Evolutionary conservation across 2,888 invertebrate genomes (phyloP).

Genomic region (Ceriagrion tenellum): DNA sequence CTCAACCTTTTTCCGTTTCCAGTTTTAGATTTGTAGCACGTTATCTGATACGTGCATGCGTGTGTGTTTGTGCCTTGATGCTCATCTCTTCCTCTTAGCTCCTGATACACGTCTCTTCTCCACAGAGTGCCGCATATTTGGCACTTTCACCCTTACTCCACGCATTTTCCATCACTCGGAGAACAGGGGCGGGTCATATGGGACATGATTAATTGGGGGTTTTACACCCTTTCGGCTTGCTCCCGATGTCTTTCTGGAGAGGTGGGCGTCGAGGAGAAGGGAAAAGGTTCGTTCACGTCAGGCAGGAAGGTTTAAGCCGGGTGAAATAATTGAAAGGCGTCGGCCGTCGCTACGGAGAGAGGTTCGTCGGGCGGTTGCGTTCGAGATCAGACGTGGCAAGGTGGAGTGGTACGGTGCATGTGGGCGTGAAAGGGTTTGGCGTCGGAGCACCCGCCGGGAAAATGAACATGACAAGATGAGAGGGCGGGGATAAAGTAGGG

Average conservation of each 20-base stretch:
- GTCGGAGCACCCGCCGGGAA: background rate
- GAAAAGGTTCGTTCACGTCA: background rate
- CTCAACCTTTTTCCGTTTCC: too few relatives aligned
- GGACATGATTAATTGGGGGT: slow-evolving; percentile 7
- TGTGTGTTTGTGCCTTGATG: too few relatives aligned
- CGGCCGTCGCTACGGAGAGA: background rate
- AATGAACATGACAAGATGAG: slow-evolving; percentile 7
- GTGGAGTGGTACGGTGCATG: background rate
- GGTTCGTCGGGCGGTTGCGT: background rate
- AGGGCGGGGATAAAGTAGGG: background rate
- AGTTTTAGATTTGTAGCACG: too few relatives aligned
- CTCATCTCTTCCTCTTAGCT: background rate
- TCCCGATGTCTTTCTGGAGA: background rate
- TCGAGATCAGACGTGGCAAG: background rate
- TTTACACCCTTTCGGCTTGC: background rate
- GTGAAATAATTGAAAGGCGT: slow-evolving; percentile 16
- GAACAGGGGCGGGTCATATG: background rate
- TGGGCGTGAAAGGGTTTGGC: background rate
- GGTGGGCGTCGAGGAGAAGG: background rate
- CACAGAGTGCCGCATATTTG: background rate
- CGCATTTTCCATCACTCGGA: background rate
- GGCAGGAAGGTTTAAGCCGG: background rate
- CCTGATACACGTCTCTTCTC: background rate
- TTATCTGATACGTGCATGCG: too few relatives aligned
- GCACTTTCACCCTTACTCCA: background rate